Conservation (phyloP, 2,113 vertebrate species). For the Hyperopisus bebe region DNA sequence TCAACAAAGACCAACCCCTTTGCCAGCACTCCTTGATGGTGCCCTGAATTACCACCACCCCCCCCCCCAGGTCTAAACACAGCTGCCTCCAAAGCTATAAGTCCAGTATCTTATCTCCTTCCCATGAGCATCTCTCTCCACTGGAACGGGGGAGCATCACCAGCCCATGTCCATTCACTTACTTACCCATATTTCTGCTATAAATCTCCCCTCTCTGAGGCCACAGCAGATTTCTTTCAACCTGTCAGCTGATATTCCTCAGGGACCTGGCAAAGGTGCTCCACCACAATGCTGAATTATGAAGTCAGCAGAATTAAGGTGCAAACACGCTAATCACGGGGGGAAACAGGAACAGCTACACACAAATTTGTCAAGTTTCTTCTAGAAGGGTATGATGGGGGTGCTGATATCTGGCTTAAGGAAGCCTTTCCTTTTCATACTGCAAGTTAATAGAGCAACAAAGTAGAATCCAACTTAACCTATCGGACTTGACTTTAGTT, state of each 20-base stretch:
- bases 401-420: neutral
- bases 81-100: neutral
- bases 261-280: neutral
- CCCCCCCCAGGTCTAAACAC: neutral
- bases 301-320: neutral
- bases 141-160: neutral
- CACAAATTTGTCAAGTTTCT: neutral
- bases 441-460: neutral
- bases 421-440: neutral
- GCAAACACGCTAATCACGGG: neutral
- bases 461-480: neutral
- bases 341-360: neutral
- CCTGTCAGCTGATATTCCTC: neutral
- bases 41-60: neutral
- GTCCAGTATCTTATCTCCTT: neutral
- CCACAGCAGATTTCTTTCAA: neutral
- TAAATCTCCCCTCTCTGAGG: neutral
- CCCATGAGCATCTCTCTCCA: neutral
- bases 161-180: neutral
- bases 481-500: neutral
- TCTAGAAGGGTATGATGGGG: neutral
- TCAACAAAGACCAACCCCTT: neutral
- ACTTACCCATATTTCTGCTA: neutral
- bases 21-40: neutral
- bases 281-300: neutral